Percentiles rank a stretch among this genome's conserved stretches.
phyloP scores from a whole-genome alignment of 2,113 vertebrate species.

The Chionomys nivalis region DNA sequence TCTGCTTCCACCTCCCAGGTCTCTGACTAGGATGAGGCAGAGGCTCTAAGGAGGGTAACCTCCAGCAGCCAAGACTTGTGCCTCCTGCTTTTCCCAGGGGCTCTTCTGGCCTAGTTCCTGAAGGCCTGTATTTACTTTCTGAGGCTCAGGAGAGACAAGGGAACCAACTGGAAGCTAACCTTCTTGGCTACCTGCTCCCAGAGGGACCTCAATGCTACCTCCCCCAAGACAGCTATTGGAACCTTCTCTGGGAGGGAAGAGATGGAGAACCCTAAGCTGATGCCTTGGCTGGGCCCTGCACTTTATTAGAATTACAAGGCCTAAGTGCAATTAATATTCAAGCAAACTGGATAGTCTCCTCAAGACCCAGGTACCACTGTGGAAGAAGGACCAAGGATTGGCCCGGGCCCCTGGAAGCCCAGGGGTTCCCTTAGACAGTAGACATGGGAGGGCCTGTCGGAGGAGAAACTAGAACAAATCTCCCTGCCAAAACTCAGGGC shows the following conservation, averaged over 20 bases:
- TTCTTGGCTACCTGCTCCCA: not conserved
- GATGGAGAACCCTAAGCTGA: not conserved
- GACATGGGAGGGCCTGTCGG: not conserved
- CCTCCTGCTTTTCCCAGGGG: not conserved
- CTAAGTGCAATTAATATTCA: slow-evolving; percentile 47
- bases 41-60: not conserved
- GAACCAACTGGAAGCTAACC: not conserved
- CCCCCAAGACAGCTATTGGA: not conserved
- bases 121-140: not conserved
- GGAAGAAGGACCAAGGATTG: not conserved
- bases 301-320: not conserved
- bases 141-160: not conserved
- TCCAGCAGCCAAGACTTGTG: rapidly evolving
- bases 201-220: not conserved
- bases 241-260: slow-evolving; percentile 29
- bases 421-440: not conserved
- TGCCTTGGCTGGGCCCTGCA: not conserved
- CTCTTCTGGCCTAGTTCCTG: not conserved
- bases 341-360: not conserved
- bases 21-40: not conserved
- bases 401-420: not conserved
- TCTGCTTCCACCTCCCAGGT: not conserved
- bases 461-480: slow-evolving; percentile 60
- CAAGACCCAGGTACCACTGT: not conserved
- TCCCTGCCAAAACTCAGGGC: slow-evolving; percentile 75